Evolutionary conservation across 1,140 invertebrate species (phyloP), one percentile per base, ranked within the genome.

Genomic region (Cylas formicarius): DNA sequence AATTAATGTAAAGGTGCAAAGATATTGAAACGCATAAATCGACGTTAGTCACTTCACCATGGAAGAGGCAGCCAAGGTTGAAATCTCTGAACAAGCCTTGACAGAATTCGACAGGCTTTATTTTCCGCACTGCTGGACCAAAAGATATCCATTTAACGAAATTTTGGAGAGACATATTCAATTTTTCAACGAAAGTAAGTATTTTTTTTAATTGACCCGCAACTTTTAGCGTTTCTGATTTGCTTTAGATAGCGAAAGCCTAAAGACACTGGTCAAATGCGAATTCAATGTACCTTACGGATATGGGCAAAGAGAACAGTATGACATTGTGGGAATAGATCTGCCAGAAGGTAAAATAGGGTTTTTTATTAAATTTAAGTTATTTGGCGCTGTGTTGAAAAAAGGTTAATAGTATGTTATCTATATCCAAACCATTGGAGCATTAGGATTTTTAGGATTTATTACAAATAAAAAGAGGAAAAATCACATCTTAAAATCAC

Each of bases 201-300:
- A 7, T 5, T 29, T 18, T 8, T 7, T 8, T 6, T 11, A n/a
- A 16, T 4, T 17, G 18, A 10, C 32, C 8, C n/a, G 1, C 24
- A 0, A 23, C 10, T 26, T 11, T 10, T 26, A 26, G 10, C 7
- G 28, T 3, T 32, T 1, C 18, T 3, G 10, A 23, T 2, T 41
- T 17, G 17, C 18, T 28, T 32, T 36, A 45, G 43, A 20, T 29
- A 37, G 14, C 10, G 10, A 19, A 37, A 17, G 11, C 10, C 1
- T 45, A 10, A 18, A 9, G 11, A 45, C 36, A 10, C n/a, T 4
- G 6, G 13, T 43, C 5, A 43, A 21, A 43, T 19, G 20, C 19
- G 41, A 43, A 34, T 43, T 43, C 20, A 26, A 43, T 26, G 22
- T 34, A 10, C 41, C 41, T 17, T 43, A 43, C 22, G 43, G 43